These are phyloP conservation scores for Phainopepla nitens DNA, from an alignment of 2,113 vertebrate genomes.

Conservation along the genomic window DNA sequence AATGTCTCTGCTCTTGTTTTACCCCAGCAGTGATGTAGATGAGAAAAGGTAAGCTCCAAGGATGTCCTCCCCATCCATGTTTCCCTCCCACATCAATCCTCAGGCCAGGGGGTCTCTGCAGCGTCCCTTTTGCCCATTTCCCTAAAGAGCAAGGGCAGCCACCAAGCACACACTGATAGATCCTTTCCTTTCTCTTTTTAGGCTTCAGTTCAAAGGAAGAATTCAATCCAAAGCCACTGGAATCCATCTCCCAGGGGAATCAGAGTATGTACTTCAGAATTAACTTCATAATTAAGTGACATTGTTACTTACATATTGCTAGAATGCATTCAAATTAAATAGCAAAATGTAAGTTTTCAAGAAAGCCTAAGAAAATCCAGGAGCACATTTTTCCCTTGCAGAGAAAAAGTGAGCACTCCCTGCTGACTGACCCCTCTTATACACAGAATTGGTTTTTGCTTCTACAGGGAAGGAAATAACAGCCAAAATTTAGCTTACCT, in stretches of 20 bases:
- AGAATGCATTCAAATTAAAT: neutral
- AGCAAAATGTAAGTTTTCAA: neutral
- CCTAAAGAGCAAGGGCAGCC: neutral
- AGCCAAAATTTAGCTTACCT: constrained; percentile 21
- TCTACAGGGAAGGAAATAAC: neutral
- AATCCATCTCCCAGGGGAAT: constrained; percentile 81
- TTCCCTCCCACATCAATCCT: neutral
- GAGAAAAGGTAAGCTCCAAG: neutral
- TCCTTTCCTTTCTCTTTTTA: constrained; percentile 66
- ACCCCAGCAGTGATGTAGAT: neutral
- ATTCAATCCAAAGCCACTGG: constrained; percentile 69
- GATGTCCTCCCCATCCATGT: fast-evolving
- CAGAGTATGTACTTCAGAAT: constrained; percentile 78
- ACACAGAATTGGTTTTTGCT: neutral
- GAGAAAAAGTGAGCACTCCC: neutral
- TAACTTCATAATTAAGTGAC: neutral
- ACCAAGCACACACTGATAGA: neutral
- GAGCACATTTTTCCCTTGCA: neutral
- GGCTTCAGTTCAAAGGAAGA: constrained; percentile 80
- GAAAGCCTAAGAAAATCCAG: neutral
- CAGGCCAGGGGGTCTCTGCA: neutral
- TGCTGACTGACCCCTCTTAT: neutral
- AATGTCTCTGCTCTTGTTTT: neutral
- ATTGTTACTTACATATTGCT: neutral
- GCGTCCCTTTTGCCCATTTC: neutral